These are phyloP conservation scores for Atta colombica DNA, from an alignment of 1,140 invertebrate genomes.

Conservation along the genomic window DNA sequence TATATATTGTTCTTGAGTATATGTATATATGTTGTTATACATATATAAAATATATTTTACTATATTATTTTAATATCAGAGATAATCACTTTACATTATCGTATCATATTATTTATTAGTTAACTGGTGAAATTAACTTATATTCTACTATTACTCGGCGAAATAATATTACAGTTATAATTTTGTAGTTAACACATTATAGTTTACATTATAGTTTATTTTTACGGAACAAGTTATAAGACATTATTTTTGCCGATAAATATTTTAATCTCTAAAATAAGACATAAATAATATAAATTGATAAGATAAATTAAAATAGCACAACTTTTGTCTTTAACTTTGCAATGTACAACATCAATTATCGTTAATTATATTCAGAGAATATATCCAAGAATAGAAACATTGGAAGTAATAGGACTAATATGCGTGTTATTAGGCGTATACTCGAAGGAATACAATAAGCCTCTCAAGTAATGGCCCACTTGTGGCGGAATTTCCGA, in stretches of 20 bases:
- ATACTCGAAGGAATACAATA: neutral
- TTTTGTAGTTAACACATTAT: neutral
- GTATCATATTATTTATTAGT: neutral
- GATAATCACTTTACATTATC: neutral
- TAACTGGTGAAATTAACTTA: neutral
- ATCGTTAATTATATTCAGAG: neutral
- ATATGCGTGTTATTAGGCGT: neutral
- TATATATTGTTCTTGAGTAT: neutral
- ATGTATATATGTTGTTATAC: too few relatives aligned
- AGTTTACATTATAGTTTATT: neutral
- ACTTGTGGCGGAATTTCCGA: conserved; percentile 13
- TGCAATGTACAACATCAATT: neutral
- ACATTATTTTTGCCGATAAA: neutral
- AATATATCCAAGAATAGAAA: neutral
- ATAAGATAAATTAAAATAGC: neutral
- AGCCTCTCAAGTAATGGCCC: neutral
- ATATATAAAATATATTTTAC: neutral
- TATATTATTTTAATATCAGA: neutral
- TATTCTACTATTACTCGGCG: neutral
- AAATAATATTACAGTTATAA: neutral
- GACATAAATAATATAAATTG: neutral
- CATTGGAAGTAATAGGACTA: neutral
- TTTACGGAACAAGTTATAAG: neutral
- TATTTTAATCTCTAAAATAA: neutral
- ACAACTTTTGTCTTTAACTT: neutral